A percentile compares a stretch with the other conserved stretches of the same genome.
phyloP scores from a whole-genome alignment of 2,797 vertebrate genomes.

The Argentina silus region DNA sequence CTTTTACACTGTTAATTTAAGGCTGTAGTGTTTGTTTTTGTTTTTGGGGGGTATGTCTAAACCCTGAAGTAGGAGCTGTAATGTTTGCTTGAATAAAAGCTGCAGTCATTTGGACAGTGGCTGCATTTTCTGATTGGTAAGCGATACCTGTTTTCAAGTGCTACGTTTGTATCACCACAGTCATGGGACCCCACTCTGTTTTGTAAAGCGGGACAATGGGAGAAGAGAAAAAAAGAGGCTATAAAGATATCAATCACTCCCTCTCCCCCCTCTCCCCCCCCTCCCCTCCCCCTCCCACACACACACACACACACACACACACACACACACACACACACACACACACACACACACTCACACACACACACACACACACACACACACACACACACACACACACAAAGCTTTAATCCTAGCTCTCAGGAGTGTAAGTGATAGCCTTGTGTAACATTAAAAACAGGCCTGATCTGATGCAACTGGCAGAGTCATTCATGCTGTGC shows the following conservation, averaged over 20 bases:
- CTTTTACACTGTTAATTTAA: neutral
- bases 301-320: constrained; percentile 49
- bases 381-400: constrained; percentile 52
- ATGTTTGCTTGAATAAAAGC: constrained; percentile 11
- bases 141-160: constrained; percentile 48
- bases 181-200: constrained; percentile 65
- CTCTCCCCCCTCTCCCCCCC: constrained; percentile 32
- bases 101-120: constrained; percentile 31
- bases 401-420: constrained; percentile 73
- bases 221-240: constrained; percentile 65
- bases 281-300: constrained; percentile 31
- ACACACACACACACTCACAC: constrained; percentile 23
- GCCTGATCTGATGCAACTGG: neutral
- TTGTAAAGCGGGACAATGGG: constrained; percentile 72
- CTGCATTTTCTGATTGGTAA: constrained; percentile 36
- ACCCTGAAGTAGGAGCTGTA: constrained; percentile 28
- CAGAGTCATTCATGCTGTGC: constrained; percentile 54
- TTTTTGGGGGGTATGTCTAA: constrained; percentile 29
- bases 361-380: constrained; percentile 37
- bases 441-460: constrained; percentile 50
- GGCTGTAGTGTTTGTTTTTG: constrained; percentile 21
- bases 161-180: constrained; percentile 46
- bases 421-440: constrained; percentile 41
- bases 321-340: constrained; percentile 52
- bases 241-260: constrained; percentile 72